Conservation (phyloP, 2,888 invertebrate species). For the Pinctada fucata region DNA sequence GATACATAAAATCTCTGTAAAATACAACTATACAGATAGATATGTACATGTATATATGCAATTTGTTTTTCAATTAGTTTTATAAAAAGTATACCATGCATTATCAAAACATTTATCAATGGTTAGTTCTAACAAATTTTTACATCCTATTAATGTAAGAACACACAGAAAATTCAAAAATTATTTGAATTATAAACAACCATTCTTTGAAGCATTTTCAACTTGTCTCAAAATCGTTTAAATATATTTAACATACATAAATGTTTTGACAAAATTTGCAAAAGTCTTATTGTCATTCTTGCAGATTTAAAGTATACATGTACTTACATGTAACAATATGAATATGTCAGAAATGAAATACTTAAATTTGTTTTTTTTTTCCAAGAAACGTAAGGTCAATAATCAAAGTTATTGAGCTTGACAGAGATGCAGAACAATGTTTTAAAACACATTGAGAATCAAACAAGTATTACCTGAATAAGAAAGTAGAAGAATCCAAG, state of each 20-base stretch:
- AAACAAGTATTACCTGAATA: slow-evolving; percentile 58
- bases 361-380: too few species aligned
- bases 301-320: neutral
- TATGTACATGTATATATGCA: neutral
- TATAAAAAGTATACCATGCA: neutral
- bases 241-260: too few species aligned
- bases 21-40: neutral
- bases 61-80: neutral
- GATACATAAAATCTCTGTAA: slow-evolving; percentile 78
- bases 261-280: neutral
- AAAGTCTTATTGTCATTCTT: neutral
- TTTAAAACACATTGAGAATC: neutral
- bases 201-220: too few species aligned
- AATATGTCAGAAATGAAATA: too few species aligned
- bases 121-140: too few species aligned
- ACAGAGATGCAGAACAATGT: neutral
- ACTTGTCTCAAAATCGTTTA: too few species aligned
- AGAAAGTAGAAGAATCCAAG: slow-evolving; percentile 58
- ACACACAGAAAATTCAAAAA: too few species aligned
- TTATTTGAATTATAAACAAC: too few species aligned
- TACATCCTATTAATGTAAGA: too few species aligned
- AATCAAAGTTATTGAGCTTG: too few species aligned
- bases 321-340: neutral
- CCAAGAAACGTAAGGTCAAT: too few species aligned
- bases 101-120: too few species aligned